Conservation (phyloP, 2,113 vertebrate genomes). For the Sceloporus undulatus region DNA sequence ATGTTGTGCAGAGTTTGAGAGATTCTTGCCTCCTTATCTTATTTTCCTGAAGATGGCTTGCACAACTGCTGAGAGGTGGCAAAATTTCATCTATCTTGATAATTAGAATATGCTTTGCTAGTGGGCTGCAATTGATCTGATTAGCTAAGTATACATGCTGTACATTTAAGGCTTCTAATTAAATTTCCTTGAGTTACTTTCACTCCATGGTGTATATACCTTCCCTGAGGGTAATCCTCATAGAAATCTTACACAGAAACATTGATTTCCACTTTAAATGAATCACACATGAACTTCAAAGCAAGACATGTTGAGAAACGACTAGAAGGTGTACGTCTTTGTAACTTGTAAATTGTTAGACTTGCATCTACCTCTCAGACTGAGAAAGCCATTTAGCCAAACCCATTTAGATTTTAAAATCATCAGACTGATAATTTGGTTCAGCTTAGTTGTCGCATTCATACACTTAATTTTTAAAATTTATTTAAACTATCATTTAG, state of each 20-base stretch:
- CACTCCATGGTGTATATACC: conserved; percentile 55
- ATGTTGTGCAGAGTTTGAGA: conserved; percentile 58
- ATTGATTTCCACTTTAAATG: conserved; percentile 41
- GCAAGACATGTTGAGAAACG: conserved; percentile 35
- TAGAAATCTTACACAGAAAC: conserved; percentile 52
- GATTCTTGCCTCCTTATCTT: conserved; percentile 62
- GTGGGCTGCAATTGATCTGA: conserved; percentile 72
- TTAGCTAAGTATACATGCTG: conserved; percentile 64
- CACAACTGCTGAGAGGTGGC: conserved; percentile 68
- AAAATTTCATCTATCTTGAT: conserved; percentile 74
- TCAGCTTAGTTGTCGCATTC: neutral
- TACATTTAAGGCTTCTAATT: conserved; percentile 62
- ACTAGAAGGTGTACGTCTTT: conserved; percentile 21
- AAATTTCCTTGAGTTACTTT: conserved; percentile 53
- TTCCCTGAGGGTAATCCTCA: conserved; percentile 36
- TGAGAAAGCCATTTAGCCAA: neutral
- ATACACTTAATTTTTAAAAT: neutral
- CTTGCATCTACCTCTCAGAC: neutral
- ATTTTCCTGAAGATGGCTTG: conserved; percentile 59
- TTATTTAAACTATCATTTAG: neutral
- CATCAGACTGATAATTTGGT: neutral
- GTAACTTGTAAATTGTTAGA: conserved; percentile 12
- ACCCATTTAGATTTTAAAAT: neutral
- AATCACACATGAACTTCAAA: conserved; percentile 39
- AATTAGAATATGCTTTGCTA: conserved; percentile 72